phyloP scores from a whole-genome alignment of 2,113 vertebrate genomes.

The Telmatochromis sp. region DNA sequence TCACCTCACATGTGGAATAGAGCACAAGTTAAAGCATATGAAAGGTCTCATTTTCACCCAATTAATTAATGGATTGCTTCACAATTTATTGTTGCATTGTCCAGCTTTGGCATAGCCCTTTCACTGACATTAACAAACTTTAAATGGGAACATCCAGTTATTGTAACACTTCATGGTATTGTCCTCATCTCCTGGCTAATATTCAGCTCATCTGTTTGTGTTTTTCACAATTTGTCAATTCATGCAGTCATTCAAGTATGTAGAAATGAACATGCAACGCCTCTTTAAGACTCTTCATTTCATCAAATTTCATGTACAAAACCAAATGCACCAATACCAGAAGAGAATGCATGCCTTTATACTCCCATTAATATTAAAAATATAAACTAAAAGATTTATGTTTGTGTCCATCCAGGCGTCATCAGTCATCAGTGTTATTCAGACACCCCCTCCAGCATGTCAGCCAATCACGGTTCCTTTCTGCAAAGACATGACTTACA shows the following conservation, averaged over 20 bases:
- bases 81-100: background rate
- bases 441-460: conserved; percentile 57
- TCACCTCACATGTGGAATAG: background rate
- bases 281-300: background rate
- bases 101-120: background rate
- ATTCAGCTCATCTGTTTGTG: background rate
- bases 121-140: background rate
- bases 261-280: background rate
- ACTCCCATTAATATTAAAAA: background rate
- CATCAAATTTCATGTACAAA: background rate
- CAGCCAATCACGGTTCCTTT: conserved; percentile 75
- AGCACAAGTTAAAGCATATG: background rate
- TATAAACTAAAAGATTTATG: background rate
- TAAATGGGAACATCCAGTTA: background rate
- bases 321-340: background rate
- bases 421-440: background rate
- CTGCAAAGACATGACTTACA: conserved; percentile 76
- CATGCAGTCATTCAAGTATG: background rate
- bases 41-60: background rate
- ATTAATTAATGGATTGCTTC: background rate
- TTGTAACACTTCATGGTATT: background rate
- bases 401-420: background rate
- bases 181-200: background rate
- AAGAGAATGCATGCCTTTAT: background rate
- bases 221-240: background rate